Base-by-base conservation (phyloP, 2,888 invertebrate species). In the Saturnia pavonia region DNA sequence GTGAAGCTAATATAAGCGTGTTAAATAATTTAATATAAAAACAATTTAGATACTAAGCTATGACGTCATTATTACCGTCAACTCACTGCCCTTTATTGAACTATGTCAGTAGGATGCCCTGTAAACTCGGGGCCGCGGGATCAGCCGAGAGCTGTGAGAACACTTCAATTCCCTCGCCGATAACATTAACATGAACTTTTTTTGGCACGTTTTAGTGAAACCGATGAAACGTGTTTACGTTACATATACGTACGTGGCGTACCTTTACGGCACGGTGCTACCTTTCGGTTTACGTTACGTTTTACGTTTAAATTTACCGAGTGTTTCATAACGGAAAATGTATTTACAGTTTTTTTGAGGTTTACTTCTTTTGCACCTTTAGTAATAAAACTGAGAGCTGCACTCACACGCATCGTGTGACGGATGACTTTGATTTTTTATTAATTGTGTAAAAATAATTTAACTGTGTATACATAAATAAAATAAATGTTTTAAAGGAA, bases 111-210 rank as follows among this genome's bases (percentile, higher is more conserved):
- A 42, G 42, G 43, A 63, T 66, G 40, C 63, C 42, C 65, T 22
- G 25, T 68, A 77, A 76, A 72, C 74, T 75, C 68, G 73, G 63
- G 76, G 76, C 74, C 76, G 72, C 60, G 54, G 51, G 65, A 48
- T 68, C 54, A 65, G 57, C 72, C 69, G 70, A 69, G 27, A 60
- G 27, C 27, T 14, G 57, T 60, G 57, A 27, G 57, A 71, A 68
- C 70, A 69, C 72, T 70, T 68, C 69, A 70, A 72, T 74, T 73
- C 74, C 57, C 73, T 69, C 72, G 45, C 71, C 72, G 74, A 74
- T 75, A 77, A 74, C 70, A 72, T 72, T 73, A 77, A 76, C 74
- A 74, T 70, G 54, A 57, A 72, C n/a, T 57, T 65, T 72, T 70
- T 70, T 67, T 72, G 57, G 54, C 70, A 69, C 63, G 70, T 75